Evolutionary conservation across 2,888 invertebrate species (phyloP), one percentile per base, ranked within the genome.

Genomic region (Napeogenes inachia): DNA sequence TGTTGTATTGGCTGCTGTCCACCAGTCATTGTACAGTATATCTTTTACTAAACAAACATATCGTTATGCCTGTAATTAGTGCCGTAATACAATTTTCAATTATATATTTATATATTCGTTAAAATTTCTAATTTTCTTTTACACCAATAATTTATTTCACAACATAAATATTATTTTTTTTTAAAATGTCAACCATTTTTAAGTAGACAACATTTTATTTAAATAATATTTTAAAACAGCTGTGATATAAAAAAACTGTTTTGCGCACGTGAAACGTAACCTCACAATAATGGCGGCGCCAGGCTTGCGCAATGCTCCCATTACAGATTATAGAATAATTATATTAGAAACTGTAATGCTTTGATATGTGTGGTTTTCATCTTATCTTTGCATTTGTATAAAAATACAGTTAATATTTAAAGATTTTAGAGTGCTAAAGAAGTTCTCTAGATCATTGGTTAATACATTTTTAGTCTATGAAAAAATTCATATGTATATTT

Each of bases 231-330:
- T 13, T 12, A 38, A n/a, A 32, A 42, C 54, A 60, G 50, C 57
- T 57, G 54, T 60, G 21, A 57, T 56, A 50, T 50, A 8, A 50
- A 50, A 50, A 50, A 10, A 30, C 64, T 69, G 69, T 69, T 69
- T 68, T 70, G 65, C 71, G 69, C 61, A 69, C 68, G 68, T 69
- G 63, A 68, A 67, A 75, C 74, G 70, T 75, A 73, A 76, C 74
- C 74, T 75, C 78, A 81, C 78, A 80, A 79, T 80, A 84, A 83
- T 84, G 80, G 82, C 73, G 84, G 85, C 85, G 85, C 85, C 84
- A 82, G 81, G 74, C 77, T 75, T 75, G 70, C 70, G 70, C 50
- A 50, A 50, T 50, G 50, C 50, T 30, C 72, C 76, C 76, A 81
- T 82, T 82, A 81, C 77, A 75, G 80, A 81, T 83, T 83, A 83